Evolutionary conservation across 2,888 invertebrate genomes (phyloP).

Genomic region (Lordiphosa fenestrarum): DNA sequence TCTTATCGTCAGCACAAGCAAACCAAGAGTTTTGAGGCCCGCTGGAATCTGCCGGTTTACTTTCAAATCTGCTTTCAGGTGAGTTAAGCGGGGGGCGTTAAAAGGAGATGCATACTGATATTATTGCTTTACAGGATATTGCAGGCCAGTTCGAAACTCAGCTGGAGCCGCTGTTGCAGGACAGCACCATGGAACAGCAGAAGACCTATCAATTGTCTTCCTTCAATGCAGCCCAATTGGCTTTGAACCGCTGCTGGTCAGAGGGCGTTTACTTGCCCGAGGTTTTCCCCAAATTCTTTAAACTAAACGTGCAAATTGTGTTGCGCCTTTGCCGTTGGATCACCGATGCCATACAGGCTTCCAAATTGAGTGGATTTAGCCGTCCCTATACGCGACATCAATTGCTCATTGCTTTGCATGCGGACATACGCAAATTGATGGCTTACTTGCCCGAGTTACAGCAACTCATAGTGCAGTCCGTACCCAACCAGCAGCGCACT

Average conservation of each 20-base stretch:
- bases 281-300: slow-evolving; percentile 92
- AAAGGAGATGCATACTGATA: background rate
- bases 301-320: slow-evolving; percentile 90
- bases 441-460: slow-evolving; percentile 60
- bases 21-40: slow-evolving; percentile 89
- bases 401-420: slow-evolving; percentile 67
- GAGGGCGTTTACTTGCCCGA: slow-evolving; percentile 89
- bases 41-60: slow-evolving; percentile 98
- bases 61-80: slow-evolving; percentile 93
- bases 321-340: slow-evolving; percentile 90
- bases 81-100: background rate
- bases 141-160: slow-evolving; percentile 83
- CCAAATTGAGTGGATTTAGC: slow-evolving; percentile 39
- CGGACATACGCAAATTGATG: slow-evolving; percentile 67
- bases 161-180: slow-evolving; percentile 68
- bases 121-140: slow-evolving; percentile 83
- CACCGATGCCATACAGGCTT: slow-evolving; percentile 72
- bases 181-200: slow-evolving; percentile 44
- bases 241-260: slow-evolving; percentile 86
- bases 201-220: slow-evolving; percentile 61
- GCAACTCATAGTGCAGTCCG: slow-evolving; percentile 85
- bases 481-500: slow-evolving; percentile 40
- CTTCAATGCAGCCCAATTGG: slow-evolving; percentile 82
- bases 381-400: slow-evolving; percentile 54
- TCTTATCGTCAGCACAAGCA: slow-evolving; percentile 83